Percentiles rank a stretch among this genome's conserved stretches.
These are phyloP conservation scores for Diacarnus erythraeanus DNA, from an alignment of 37 sponge, comb jelly and placozoan genomes.

Conservation along the genomic window DNA sequence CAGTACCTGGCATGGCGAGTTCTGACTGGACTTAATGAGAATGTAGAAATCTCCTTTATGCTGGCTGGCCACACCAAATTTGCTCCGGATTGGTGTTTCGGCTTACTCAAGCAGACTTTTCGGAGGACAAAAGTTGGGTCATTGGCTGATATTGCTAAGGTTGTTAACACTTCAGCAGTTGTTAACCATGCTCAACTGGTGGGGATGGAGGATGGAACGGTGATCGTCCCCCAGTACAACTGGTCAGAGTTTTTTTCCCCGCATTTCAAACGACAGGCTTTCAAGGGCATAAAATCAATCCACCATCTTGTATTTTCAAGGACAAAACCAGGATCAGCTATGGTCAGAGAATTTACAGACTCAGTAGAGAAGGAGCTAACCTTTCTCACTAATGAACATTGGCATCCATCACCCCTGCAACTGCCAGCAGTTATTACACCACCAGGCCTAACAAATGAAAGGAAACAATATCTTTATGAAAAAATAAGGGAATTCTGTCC, in stretches of 20 bases:
- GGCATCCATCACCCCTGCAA: not conserved
- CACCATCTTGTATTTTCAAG: not conserved
- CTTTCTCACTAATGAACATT: not conserved
- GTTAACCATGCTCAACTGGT: slow-evolving; percentile 51
- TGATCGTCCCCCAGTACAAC: not conserved
- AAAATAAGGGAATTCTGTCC: not conserved
- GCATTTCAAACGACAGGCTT: not conserved
- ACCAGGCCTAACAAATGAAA: not conserved
- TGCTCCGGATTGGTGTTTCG: slow-evolving; percentile 49
- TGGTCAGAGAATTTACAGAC: not conserved
- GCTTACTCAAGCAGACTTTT: slow-evolving; percentile 17
- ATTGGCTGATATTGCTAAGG: slow-evolving; percentile 24
- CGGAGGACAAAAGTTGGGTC: slow-evolving; percentile 19
- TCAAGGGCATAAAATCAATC: not conserved
- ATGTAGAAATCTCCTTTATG: slow-evolving; percentile 4
- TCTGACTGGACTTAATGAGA: not conserved
- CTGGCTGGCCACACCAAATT: slow-evolving; percentile 45
- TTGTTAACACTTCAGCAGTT: slow-evolving; percentile 15
- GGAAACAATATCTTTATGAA: not conserved
- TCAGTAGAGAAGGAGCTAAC: not conserved
- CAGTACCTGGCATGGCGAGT: not conserved
- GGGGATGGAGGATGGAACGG: slow-evolving; percentile 10
- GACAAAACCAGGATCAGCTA: not conserved
- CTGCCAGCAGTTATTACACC: not conserved
- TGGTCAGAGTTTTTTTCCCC: not conserved